Evolutionary conservation across 2,797 vertebrate genomes (phyloP).

Genomic region (Catharus ustulatus): DNA sequence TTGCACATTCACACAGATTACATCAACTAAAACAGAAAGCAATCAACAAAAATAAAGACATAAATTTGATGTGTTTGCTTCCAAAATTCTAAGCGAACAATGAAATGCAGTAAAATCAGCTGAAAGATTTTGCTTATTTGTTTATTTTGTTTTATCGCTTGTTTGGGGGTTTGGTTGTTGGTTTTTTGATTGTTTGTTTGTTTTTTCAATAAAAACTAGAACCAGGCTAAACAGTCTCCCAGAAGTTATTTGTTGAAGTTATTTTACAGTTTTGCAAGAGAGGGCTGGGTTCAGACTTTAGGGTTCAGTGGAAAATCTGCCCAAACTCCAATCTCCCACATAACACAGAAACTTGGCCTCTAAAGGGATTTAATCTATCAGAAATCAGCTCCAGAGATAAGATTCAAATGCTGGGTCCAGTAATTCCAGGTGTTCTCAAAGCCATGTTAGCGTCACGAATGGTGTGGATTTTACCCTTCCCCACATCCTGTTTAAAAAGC

Average conservation of each 20-base stretch:
- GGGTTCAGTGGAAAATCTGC: neutral
- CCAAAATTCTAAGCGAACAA: neutral
- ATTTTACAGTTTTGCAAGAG: neutral
- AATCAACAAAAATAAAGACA: neutral
- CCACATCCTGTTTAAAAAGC: conserved; percentile 52
- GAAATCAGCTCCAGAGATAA: neutral
- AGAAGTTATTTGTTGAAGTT: neutral
- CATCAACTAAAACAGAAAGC: neutral
- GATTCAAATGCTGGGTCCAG: neutral
- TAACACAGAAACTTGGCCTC: neutral
- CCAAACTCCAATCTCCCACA: neutral
- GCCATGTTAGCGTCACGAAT: neutral
- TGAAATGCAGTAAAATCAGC: neutral
- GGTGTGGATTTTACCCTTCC: conserved; percentile 28
- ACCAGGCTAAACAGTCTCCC: neutral
- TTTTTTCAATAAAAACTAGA: neutral
- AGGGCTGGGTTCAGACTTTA: neutral
- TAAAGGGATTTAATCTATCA: neutral
- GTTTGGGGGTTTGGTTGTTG: neutral
- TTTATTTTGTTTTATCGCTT: fast-evolving
- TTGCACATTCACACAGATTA: neutral
- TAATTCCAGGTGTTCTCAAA: conserved; percentile 53
- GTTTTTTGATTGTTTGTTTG: neutral
- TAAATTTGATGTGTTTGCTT: neutral
- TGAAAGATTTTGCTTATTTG: neutral